Evolutionary conservation across 2,888 invertebrate genomes (phyloP).

Genomic region (Luperina testacea): DNA sequence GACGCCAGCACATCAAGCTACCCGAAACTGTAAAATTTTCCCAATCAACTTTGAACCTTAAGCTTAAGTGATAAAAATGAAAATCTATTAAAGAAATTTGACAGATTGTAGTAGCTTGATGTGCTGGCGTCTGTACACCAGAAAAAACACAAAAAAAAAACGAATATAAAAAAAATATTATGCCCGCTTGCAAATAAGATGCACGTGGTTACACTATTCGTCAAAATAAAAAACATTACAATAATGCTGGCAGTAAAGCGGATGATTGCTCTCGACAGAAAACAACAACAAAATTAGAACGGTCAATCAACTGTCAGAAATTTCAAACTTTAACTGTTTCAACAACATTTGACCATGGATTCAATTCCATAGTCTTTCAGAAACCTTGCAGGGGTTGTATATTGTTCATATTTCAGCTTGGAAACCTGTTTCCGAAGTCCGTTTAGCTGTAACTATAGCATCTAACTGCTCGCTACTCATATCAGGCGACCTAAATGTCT

Average conservation of each 20-base stretch:
- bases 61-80: too few relatives aligned
- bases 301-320: neutral
- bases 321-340: neutral
- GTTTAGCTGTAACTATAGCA: conserved; percentile 9
- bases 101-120: too few relatives aligned
- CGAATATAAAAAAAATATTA: too few relatives aligned
- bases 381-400: neutral
- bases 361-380: neutral
- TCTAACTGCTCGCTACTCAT: conserved; percentile 21
- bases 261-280: neutral
- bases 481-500: conserved; percentile 51
- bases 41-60: too few relatives aligned
- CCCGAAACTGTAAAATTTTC: too few relatives aligned
- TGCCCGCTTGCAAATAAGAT: neutral
- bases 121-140: too few relatives aligned
- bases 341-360: neutral
- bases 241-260: neutral
- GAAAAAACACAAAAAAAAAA: too few relatives aligned
- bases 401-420: neutral
- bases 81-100: too few relatives aligned
- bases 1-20: too few relatives aligned
- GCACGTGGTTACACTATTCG: neutral
- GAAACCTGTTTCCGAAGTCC: conserved; percentile 25
- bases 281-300: neutral
- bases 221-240: neutral